Evolutionary conservation across 2,888 invertebrate species (phyloP).

Genomic region (Pseudanteris insignis): DNA sequence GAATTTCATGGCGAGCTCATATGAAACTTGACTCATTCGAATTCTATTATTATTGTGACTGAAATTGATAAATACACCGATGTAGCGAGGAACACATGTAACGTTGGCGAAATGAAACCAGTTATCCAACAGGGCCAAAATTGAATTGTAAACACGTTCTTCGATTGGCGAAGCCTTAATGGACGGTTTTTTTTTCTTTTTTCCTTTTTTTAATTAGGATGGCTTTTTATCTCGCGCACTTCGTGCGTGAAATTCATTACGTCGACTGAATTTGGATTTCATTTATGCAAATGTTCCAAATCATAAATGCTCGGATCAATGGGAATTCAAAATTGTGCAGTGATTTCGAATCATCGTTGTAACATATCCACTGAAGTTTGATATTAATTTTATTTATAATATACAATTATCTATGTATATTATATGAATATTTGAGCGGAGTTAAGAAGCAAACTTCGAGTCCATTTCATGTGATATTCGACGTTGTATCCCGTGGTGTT

Average conservation of each 20-base stretch:
- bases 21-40: slow-evolving; percentile 30
- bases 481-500: slow-evolving; percentile 37
- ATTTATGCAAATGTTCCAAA: too few relatives aligned
- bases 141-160: slow-evolving; percentile 37
- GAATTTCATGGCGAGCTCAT: slow-evolving; percentile 15
- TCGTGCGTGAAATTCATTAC: slow-evolving; percentile 10
- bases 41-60: slow-evolving; percentile 34
- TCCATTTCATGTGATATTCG: slow-evolving; percentile 33
- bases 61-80: slow-evolving; percentile 38
- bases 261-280: too few relatives aligned
- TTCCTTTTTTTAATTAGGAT: slow-evolving; percentile 26
- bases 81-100: slow-evolving; percentile 30
- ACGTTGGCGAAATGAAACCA: slow-evolving; percentile 33
- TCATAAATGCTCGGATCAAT: too few relatives aligned
- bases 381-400: too few relatives aligned
- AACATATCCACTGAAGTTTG: too few relatives aligned
- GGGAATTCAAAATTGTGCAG: too few relatives aligned
- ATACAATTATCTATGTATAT: too few relatives aligned
- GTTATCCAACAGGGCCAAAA: slow-evolving; percentile 33
- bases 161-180: slow-evolving; percentile 30
- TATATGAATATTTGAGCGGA: slow-evolving; percentile 23
- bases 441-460: slow-evolving; percentile 20
- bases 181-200: too few relatives aligned
- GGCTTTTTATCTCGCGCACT: slow-evolving; percentile 13
- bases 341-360: too few relatives aligned